Conservation (phyloP, 2,888 invertebrate genomes). For the Nephrotoma appendiculata region DNA sequence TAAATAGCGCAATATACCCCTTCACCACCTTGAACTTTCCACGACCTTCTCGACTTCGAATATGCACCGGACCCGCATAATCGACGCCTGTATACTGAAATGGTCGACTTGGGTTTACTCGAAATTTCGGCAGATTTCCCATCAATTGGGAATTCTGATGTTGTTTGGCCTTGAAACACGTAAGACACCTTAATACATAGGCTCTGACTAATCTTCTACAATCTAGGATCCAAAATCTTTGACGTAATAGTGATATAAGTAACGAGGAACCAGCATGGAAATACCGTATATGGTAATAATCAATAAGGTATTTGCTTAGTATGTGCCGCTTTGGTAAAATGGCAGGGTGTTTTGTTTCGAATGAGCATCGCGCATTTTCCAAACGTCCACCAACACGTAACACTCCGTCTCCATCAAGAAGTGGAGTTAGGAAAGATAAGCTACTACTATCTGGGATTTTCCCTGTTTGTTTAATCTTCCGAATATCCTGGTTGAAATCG, state of each 20-base stretch:
- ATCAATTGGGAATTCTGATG: neutral
- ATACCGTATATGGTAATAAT: neutral
- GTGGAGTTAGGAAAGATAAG: neutral
- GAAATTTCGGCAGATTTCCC: neutral
- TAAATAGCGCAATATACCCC: neutral
- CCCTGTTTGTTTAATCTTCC: no score
- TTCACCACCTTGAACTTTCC: neutral
- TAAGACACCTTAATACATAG: neutral
- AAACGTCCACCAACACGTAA: neutral
- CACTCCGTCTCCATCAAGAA: neutral
- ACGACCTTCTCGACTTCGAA: neutral
- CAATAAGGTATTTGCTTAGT: neutral
- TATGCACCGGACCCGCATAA: neutral
- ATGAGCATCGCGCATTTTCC: neutral
- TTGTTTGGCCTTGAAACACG: neutral
- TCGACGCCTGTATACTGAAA: neutral
- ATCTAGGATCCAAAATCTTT: neutral
- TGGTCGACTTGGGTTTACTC: neutral
- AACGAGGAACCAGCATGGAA: neutral
- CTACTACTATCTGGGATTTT: no score
- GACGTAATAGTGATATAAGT: neutral
- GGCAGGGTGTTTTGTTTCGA: neutral
- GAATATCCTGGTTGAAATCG: no score
- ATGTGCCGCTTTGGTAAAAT: neutral
- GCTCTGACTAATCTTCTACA: neutral